Conservation (phyloP, 2,113 vertebrate genomes). For the Boleophthalmus pectinirostris region DNA sequence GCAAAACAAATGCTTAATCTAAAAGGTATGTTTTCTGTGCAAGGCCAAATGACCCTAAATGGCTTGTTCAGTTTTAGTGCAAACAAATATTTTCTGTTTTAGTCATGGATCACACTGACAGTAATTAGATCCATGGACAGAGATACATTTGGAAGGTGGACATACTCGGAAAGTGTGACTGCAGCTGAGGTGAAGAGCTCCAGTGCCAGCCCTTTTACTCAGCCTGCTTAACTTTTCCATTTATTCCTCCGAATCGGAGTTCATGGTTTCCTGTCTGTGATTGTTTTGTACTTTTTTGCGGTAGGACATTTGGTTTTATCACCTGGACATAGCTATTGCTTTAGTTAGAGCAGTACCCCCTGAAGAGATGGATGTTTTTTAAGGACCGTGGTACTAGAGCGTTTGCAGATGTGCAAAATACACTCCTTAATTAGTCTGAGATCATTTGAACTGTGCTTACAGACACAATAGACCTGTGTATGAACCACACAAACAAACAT, state of each 20-base stretch:
- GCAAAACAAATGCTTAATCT: not conserved
- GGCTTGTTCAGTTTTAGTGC: not conserved
- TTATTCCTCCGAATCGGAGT: slow-evolving; percentile 18
- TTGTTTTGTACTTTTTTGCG: slow-evolving; percentile 22
- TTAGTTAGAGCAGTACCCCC: slow-evolving; percentile 40
- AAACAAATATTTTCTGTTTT: slow-evolving; percentile 8
- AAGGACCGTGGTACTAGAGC: slow-evolving; percentile 33
- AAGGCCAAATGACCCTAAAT: not conserved
- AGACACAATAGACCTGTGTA: slow-evolving; percentile 9
- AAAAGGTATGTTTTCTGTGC: not conserved
- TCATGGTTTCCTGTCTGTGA: slow-evolving; percentile 8
- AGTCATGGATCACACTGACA: slow-evolving; percentile 1
- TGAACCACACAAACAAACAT: slow-evolving; percentile 17
- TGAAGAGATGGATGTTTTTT: slow-evolving; percentile 37
- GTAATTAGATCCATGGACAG: slow-evolving; percentile 20
- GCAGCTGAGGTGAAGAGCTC: slow-evolving; percentile 33
- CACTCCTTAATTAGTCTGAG: slow-evolving; percentile 42
- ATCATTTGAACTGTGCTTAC: slow-evolving; percentile 37
- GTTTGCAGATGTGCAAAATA: slow-evolving; percentile 58
- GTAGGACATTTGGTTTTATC: slow-evolving; percentile 19
- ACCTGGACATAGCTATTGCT: slow-evolving; percentile 32
- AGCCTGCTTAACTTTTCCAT: slow-evolving; percentile 1
- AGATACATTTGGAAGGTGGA: slow-evolving; percentile 36
- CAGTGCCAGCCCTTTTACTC: slow-evolving; percentile 23
- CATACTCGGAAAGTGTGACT: slow-evolving; percentile 62